phyloP scores from a whole-genome alignment of 1,140 invertebrate genomes.

The Bombyx mori region ASM3026992v2 NC_085130.1:11535001-11535500 shows the following conservation, averaged over 20 bases:
- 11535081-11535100: conserved; percentile 5
- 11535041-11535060: conserved; percentile 9
- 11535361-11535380: conserved; percentile 19
- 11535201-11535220: conserved; percentile 12
- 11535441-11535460: conserved; percentile 1
- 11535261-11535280: conserved; percentile 10
- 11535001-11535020: conserved; percentile 9
- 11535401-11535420: conserved; percentile 14
- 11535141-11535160: conserved; percentile 10
- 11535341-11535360: conserved; percentile 12
- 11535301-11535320: conserved; percentile 8
- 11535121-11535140: conserved; percentile 6
- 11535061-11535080: conserved; percentile 12
- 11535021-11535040: conserved; percentile 7
- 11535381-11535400: conserved; percentile 14
- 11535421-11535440: conserved; percentile 7
- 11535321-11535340: conserved; percentile 18
- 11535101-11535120: conserved; percentile 8
- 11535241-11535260: conserved; percentile 17
- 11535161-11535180: conserved; percentile 10
- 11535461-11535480: conserved; percentile 7
- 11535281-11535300: conserved; percentile 17
- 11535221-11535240: conserved; percentile 11
- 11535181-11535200: conserved; percentile 11
- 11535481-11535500: conserved; percentile 8